Conservation (phyloP, 1,140 invertebrate species). For the Pseudomyrmex concolor region DNA sequence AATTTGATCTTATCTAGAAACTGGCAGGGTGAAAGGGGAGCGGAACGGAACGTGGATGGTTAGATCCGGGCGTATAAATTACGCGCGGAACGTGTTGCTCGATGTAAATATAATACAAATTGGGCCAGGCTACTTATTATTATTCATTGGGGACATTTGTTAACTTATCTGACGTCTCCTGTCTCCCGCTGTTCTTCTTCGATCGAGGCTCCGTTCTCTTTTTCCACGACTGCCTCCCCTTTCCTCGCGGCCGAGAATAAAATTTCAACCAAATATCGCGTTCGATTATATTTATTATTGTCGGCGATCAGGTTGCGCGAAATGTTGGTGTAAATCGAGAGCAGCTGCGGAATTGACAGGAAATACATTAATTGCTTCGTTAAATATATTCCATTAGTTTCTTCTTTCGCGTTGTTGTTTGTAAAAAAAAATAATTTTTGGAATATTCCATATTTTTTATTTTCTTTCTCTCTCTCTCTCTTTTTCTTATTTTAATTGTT, state of each 20-base stretch:
- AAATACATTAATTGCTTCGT: neutral
- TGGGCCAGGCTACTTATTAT: constrained; percentile 78
- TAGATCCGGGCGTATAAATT: constrained; percentile 73
- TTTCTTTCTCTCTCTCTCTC: neutral
- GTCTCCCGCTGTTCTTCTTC: constrained; percentile 3
- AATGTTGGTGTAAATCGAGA: neutral
- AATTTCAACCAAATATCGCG: neutral
- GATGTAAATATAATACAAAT: constrained; percentile 81
- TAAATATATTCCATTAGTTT: neutral
- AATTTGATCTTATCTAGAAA: constrained; percentile 69
- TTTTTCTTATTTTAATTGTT: neutral
- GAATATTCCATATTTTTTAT: neutral
- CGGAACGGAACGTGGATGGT: constrained; percentile 12
- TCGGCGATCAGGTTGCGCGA: neutral
- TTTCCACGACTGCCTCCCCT: neutral
- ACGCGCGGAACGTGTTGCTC: constrained; percentile 66
- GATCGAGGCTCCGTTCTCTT: neutral
- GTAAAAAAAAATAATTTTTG: neutral
- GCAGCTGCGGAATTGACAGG: neutral
- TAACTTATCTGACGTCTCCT: constrained; percentile 78
- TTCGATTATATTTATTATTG: constrained; percentile 37
- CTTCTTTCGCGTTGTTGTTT: neutral
- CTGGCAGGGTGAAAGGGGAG: constrained; percentile 44
- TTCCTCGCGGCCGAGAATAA: constrained; percentile 1
- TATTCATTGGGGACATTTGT: constrained; percentile 82